Evolutionary conservation across 2,888 invertebrate species (phyloP), one percentile per base, ranked within the genome.

Genomic region (Protophormia terraenovae): DNA sequence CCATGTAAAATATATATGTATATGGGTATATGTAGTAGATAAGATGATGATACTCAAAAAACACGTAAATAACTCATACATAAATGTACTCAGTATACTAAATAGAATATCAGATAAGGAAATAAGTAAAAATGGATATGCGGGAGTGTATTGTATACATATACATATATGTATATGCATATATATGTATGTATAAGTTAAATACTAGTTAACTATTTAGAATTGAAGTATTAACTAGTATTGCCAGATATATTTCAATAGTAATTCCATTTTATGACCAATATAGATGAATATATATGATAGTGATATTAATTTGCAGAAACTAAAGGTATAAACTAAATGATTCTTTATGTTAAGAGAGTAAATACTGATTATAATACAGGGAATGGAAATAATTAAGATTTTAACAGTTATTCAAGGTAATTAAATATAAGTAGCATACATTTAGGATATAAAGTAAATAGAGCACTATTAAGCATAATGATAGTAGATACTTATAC

Each of bases 1-100:
- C 2, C 3, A 27, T 19, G 27, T 27, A 16, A n/a, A n/a, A n/a
- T n/a, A n/a, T n/a, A n/a, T n/a, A n/a, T n/a, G n/a, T n/a, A n/a
- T n/a, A n/a, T n/a, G n/a, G n/a, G n/a, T n/a, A n/a, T n/a, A n/a
- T n/a, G n/a, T n/a, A n/a, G 22, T 22, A 14, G 66, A 45, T 29
- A 29, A n/a, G 32, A 47, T 29, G 50, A 50, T 35, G 62, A 35
- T 35, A 75, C 62, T 75, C 22, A 22, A 38, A 24, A 16, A 62
- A 75, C 47, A 60, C 47, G 50, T 62, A 75, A 50, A 62, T 47
- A 32, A 75, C 58, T 60, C 24, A 73, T 22, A 60, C 19, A 19
- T 10, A n/a, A n/a, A n/a, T n/a, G n/a, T n/a, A 62, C n/a, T 7
- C 47, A 50, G 16, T 1, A 60, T 14, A 14, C 5, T 22, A 50